phyloP scores from a whole-genome alignment of 2,113 vertebrate genomes.

The Litocranius walleri region DNA sequence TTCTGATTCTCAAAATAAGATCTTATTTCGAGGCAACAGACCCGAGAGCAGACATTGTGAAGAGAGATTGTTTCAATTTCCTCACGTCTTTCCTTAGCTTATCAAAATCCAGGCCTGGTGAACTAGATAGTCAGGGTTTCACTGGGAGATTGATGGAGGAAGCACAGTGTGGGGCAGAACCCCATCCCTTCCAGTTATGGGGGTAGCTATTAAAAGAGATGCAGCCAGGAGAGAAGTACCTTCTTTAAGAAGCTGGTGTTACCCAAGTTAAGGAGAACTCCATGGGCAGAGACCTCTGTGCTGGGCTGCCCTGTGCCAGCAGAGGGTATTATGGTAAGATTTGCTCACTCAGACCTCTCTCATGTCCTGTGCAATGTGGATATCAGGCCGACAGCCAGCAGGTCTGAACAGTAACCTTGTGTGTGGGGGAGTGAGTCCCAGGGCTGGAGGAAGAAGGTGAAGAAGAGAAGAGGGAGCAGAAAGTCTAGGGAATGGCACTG shows the following conservation, averaged over 20 bases:
- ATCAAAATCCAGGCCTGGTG: background rate
- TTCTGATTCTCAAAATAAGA: background rate
- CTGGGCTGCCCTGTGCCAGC: background rate
- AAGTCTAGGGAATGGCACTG: background rate
- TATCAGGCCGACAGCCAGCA: background rate
- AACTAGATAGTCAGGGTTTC: background rate
- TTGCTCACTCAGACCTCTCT: background rate
- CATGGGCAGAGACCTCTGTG: too few relatives aligned
- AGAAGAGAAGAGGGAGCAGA: background rate
- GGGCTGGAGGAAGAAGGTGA: background rate
- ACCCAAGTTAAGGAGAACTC: background rate
- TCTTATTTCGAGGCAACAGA: background rate
- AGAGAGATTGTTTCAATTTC: background rate
- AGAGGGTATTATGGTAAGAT: fast-evolving
- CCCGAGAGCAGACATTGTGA: background rate
- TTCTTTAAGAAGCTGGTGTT: too few relatives aligned
- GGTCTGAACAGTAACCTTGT: background rate
- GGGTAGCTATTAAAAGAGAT: background rate
- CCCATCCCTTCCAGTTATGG: background rate
- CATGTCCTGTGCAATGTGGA: background rate
- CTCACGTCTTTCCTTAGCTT: background rate
- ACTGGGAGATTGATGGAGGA: background rate
- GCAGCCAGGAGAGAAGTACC: too few relatives aligned
- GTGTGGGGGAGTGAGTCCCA: background rate
- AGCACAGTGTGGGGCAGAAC: background rate